phyloP scores from a whole-genome alignment of 2,113 vertebrate species.

The Tiliqua scincoides region DNA sequence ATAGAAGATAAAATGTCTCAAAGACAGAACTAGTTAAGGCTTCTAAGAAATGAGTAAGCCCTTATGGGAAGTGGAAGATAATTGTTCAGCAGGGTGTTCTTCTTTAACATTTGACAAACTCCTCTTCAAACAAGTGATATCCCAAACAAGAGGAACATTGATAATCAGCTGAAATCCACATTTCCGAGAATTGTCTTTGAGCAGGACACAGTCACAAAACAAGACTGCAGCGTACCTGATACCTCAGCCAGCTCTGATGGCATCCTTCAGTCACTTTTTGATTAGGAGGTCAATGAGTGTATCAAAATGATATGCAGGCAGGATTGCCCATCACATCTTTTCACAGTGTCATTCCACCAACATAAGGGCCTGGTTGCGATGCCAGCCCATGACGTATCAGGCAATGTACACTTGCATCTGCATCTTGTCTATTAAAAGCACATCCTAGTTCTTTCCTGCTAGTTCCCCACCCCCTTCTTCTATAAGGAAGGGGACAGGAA shows the following conservation, averaged over 20 bases:
- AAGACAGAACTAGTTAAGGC: neutral
- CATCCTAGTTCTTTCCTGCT: no score
- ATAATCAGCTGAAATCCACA: neutral
- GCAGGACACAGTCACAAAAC: neutral
- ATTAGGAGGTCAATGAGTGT: neutral
- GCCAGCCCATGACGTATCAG: no score
- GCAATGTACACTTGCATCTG: no score
- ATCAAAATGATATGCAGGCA: neutral
- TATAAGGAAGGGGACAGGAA: no score
- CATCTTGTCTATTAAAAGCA: no score
- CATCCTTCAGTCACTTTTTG: neutral
- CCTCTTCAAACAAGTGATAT: neutral
- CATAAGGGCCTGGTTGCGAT: no score
- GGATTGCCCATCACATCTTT: neutral
- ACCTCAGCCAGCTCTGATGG: neutral
- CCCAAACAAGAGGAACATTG: conserved; percentile 1
- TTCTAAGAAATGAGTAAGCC: neutral
- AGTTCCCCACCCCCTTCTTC: no score
- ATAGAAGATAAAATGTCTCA: neutral
- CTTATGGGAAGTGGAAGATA: neutral
- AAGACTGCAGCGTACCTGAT: neutral
- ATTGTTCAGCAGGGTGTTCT: neutral
- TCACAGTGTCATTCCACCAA: neutral
- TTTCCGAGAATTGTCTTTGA: neutral
- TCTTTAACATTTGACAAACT: conserved; percentile 4